A percentile compares a stretch with the other conserved stretches of the same genome.
Evolutionary conservation across 2,797 vertebrate species (phyloP).

Genomic region (Pseudomugil tenellus): DNA sequence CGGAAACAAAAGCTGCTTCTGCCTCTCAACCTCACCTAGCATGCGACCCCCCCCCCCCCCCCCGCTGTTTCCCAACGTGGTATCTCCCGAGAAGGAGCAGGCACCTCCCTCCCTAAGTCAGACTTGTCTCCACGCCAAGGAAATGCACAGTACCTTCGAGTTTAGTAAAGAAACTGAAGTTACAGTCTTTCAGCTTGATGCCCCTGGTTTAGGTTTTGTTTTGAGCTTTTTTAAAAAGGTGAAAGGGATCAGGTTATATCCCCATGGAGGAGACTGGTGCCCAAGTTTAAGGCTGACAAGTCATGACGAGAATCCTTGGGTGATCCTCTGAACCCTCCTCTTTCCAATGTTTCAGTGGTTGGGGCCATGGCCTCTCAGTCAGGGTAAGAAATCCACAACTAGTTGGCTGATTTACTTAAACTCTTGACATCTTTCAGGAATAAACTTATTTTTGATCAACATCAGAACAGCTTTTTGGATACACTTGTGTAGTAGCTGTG

Average conservation of each 20-base stretch:
- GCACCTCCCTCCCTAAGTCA: slow-evolving; percentile 83
- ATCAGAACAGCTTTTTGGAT: slow-evolving; percentile 3
- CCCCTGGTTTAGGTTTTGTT: slow-evolving; percentile 20
- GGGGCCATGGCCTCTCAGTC: slow-evolving; percentile 86
- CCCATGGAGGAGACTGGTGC: slow-evolving; percentile 36
- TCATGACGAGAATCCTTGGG: slow-evolving; percentile 69
- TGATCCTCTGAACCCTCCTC: slow-evolving; percentile 73
- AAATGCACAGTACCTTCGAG: slow-evolving; percentile 76
- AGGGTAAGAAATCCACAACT: slow-evolving; percentile 82
- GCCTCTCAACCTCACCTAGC: slow-evolving; percentile 28
- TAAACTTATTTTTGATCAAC: slow-evolving; percentile 14
- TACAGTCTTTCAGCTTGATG: slow-evolving; percentile 45
- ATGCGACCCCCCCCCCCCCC: slow-evolving; percentile 60
- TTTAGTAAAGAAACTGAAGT: slow-evolving; percentile 68
- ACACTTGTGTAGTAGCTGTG: slow-evolving; percentile 26
- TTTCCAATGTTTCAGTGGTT: slow-evolving; percentile 85
- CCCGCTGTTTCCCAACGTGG: slow-evolving; percentile 65
- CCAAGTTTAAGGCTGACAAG: slow-evolving; percentile 52
- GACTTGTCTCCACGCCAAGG: slow-evolving; percentile 84
- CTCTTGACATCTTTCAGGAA: slow-evolving; percentile 27
- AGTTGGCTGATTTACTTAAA: slow-evolving; percentile 61
- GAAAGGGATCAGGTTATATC: slow-evolving; percentile 22
- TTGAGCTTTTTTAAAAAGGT: background rate
- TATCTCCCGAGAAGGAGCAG: slow-evolving; percentile 76
- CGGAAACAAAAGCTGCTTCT: slow-evolving; percentile 44